phyloP scores from a whole-genome alignment of 2,888 invertebrate species.

The Thecocarcelia acutangulata region DNA sequence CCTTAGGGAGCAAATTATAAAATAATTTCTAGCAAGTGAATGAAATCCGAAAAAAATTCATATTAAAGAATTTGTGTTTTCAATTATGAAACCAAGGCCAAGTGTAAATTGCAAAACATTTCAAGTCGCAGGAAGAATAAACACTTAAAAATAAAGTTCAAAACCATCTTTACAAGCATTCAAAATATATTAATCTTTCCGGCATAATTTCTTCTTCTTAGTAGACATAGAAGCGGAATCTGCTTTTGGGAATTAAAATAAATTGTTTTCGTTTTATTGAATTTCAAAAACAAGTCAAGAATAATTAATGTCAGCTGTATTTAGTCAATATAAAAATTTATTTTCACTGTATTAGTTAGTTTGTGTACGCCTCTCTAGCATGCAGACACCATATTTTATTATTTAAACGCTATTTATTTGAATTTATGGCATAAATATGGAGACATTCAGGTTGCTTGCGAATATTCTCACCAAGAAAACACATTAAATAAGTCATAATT shows the following conservation, averaged over 20 bases:
- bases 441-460: not conserved
- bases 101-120: too few species aligned
- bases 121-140: too few species aligned
- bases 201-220: too few species aligned
- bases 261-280: too few species aligned
- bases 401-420: not conserved
- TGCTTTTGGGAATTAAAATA: too few species aligned
- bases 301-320: too few species aligned
- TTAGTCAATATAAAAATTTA: conserved; percentile 13
- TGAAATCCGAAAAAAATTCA: not conserved
- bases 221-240: too few species aligned
- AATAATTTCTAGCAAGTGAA: conserved; percentile 23
- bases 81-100: conserved; percentile 35
- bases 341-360: conserved; percentile 22
- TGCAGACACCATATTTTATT: conserved; percentile 27
- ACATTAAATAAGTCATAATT: conserved; percentile 32
- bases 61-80: conserved; percentile 5
- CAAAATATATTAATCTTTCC: too few species aligned
- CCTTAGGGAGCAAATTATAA: conserved; percentile 57
- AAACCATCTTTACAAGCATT: too few species aligned
- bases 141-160: too few species aligned
- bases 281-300: too few species aligned
- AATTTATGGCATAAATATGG: not conserved
- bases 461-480: conserved; percentile 3
- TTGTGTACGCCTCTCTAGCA: conserved; percentile 28